Evolutionary conservation across 2,888 invertebrate genomes (phyloP).

Genomic region (Isotomurus palustris): DNA sequence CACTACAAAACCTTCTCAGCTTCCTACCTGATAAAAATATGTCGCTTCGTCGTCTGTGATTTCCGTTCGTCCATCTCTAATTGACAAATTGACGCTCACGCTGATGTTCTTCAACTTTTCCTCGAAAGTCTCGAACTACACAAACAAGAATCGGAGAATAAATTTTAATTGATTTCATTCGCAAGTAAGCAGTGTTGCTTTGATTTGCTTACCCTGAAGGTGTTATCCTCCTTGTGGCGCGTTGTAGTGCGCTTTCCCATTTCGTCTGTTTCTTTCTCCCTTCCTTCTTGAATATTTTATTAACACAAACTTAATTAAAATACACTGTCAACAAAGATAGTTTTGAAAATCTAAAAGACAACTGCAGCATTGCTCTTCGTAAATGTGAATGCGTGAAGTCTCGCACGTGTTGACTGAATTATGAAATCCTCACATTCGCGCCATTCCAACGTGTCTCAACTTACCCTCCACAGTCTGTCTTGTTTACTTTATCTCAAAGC

Average conservation of each 20-base stretch:
- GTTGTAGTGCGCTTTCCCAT: conserved; percentile 44
- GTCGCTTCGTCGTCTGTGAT: conserved; percentile 65
- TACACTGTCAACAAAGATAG: no score
- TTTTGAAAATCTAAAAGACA: no score
- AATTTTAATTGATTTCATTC: not conserved
- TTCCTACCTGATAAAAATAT: conserved; percentile 59
- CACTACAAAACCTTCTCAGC: not conserved
- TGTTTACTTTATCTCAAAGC: no score
- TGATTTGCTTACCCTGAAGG: conserved; percentile 36
- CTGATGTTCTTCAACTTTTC: conserved; percentile 81
- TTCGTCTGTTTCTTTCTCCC: not conserved
- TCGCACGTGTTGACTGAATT: not conserved
- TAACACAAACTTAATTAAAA: not conserved
- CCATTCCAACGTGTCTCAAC: not conserved
- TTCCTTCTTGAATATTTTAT: not conserved
- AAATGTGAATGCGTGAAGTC: not conserved
- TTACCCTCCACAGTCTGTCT: not conserved
- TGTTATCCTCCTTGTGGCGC: conserved; percentile 43
- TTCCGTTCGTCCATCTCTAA: conserved; percentile 64
- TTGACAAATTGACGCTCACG: conserved; percentile 79
- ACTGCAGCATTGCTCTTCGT: no score
- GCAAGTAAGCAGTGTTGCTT: not conserved
- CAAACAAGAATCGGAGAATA: conserved; percentile 38
- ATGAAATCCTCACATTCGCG: not conserved
- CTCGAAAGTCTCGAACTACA: conserved; percentile 79